A percentile compares a stretch with the other conserved stretches of the same genome.
These are phyloP conservation scores for Sebastes umbrosus DNA, from an alignment of 2,797 vertebrate species.

Conservation along the genomic window DNA sequence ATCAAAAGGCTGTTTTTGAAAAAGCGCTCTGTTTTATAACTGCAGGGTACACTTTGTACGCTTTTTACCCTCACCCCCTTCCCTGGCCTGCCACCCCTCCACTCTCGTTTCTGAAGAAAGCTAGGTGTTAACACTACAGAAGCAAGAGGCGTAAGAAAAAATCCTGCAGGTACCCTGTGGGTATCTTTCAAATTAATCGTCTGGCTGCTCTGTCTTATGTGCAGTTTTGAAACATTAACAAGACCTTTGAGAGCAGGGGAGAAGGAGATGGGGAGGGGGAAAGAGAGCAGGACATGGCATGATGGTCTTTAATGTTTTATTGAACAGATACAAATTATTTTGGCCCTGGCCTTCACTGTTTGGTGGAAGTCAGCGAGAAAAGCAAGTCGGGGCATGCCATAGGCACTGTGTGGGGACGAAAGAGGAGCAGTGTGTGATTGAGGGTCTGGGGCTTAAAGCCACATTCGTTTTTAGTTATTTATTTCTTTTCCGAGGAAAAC, in stretches of 20 bases:
- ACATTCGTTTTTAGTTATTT: conserved; percentile 56
- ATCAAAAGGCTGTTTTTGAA: conserved; percentile 84
- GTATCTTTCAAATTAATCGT: conserved; percentile 88
- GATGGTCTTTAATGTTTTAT: conserved; percentile 87
- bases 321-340: conserved; percentile 90
- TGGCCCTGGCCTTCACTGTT: conserved; percentile 81
- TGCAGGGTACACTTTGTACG: conserved; percentile 86
- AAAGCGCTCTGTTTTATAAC: conserved; percentile 79
- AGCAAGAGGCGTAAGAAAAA: conserved; percentile 76
- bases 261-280: conserved; percentile 53
- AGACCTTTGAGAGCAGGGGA: conserved; percentile 84
- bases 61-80: conserved; percentile 67
- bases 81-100: conserved; percentile 66
- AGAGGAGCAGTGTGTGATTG: conserved; percentile 58
- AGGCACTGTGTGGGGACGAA: conserved; percentile 69
- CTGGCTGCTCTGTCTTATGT: conserved; percentile 86
- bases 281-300: conserved; percentile 77
- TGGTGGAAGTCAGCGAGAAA: conserved; percentile 78
- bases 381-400: conserved; percentile 75
- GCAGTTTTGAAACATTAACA: conserved; percentile 89
- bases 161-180: conserved; percentile 87
- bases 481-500: conserved; percentile 55
- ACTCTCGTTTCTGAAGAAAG: conserved; percentile 76
- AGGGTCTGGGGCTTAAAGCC: conserved; percentile 65
- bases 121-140: conserved; percentile 87